phyloP scores from a whole-genome alignment of 2,888 invertebrate species.

The Athalia rosae region DNA sequence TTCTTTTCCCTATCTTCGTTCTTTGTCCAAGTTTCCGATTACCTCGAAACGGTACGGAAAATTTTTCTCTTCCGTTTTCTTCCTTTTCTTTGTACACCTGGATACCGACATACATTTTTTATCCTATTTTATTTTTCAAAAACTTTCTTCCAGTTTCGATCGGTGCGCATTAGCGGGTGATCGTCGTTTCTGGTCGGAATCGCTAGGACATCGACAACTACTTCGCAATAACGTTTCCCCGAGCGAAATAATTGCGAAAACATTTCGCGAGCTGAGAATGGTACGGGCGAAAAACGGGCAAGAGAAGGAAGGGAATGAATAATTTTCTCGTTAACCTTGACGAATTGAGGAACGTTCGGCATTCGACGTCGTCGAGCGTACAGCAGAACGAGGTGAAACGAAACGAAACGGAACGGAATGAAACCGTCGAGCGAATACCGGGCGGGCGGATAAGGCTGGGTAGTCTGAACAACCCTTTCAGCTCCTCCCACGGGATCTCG shows the following conservation, averaged over 20 bases:
- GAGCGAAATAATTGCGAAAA: constrained; percentile 17
- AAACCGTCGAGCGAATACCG: too few species aligned
- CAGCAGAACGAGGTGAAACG: too few species aligned
- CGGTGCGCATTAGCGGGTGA: neutral
- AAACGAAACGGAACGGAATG: too few species aligned
- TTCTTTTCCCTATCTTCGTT: neutral
- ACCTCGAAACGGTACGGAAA: neutral
- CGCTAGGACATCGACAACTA: neutral
- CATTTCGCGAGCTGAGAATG: neutral
- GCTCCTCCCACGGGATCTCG: constrained; percentile 2
- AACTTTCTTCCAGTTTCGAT: neutral
- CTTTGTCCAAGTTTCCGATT: constrained; percentile 25
- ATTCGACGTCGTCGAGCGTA: constrained; percentile 5
- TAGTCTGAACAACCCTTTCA: constrained; percentile 1
- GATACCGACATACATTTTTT: neutral
- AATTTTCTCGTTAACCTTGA: constrained; percentile 37
- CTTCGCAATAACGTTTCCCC: neutral
- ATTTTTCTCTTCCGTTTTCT: neutral
- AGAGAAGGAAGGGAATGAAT: neutral
- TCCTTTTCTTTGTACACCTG: neutral
- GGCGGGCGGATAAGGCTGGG: neutral
- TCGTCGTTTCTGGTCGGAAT: neutral
- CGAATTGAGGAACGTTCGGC: constrained; percentile 18
- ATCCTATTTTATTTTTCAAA: constrained; percentile 11
- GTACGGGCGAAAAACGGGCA: neutral